Conservation (phyloP, 2,888 invertebrate genomes). For the Rhyacophila evoluta region DNA sequence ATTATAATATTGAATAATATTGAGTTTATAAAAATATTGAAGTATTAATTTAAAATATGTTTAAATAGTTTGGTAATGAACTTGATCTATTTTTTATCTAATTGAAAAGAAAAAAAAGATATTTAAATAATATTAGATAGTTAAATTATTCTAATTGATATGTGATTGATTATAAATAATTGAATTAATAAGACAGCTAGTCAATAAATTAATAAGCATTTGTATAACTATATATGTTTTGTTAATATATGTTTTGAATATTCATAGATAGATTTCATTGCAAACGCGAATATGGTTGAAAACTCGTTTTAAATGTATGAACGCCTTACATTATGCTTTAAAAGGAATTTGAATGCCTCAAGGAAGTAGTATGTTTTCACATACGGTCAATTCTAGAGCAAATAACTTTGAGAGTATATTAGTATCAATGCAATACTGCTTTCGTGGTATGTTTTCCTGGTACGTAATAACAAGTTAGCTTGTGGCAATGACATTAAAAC, state of each 20-base stretch:
- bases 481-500: slow-evolving; percentile 51
- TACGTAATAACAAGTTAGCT: slow-evolving; percentile 37
- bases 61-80: no score
- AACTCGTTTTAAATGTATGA: neutral
- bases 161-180: no score
- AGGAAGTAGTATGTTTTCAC: neutral
- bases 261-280: neutral
- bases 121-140: no score
- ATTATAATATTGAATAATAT: no score
- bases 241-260: neutral
- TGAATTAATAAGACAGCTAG: no score
- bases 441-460: slow-evolving; percentile 34
- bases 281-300: neutral
- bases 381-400: slow-evolving; percentile 19
- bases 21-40: no score
- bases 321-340: neutral
- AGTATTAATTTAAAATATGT: no score
- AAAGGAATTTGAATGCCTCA: neutral
- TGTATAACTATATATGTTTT: neutral
- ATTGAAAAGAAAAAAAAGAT: no score
- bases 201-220: neutral
- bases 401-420: neutral
- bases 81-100: no score
- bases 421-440: neutral
- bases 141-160: no score